Evolutionary conservation across 2,113 vertebrate species (phyloP), one percentile per base, ranked within the genome.

Genomic region (Hassar affinis): DNA sequence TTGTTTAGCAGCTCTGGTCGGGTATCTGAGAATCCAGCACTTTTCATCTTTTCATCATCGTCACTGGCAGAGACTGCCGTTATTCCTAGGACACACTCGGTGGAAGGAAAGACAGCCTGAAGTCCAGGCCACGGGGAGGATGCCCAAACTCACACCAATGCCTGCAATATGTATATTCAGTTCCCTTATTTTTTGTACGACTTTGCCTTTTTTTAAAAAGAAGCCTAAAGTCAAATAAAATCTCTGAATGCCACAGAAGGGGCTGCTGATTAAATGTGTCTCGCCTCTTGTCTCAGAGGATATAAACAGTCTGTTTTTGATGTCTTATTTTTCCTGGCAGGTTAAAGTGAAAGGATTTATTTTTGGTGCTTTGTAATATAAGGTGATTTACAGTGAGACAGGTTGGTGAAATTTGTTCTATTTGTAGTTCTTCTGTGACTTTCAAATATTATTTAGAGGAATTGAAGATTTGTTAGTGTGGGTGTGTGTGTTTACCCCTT

Each of bases 101-200:
- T 6, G 30, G 10, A 35, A 54, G 74, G 10, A 56, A 76, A 22
- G 69, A 20, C 1, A 8, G 38, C 30, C 25, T 12, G 22, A 45
- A 57, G 77, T 27, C 12, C 4, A 78, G 77, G 56, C 11, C 52
- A 35, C 5, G 10, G 35, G 35, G 27, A 80, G 6, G 61, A 78
- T n/a, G 49, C 64, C 52, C 49, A 51, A 81, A 25, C 12, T n/a
- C 51, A 79, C 80, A 35, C 80, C 80, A 78, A 82, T 74, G 87
- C 87, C 85, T 88, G 79, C 87, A 86, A 88, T 84, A 80, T 84
- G 64, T 86, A 74, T 68, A 78, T 86, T 74, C 14, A 64, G 69
- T 82, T 87, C 42, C 17, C 14, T 72, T 85, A 49, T 68, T 83
- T 85, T 88, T 88, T 85, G 84, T 66, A 79, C 76, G 38, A 85